Evolutionary conservation across 2,888 invertebrate genomes (phyloP).

Genomic region (Ennomos erosarius): DNA sequence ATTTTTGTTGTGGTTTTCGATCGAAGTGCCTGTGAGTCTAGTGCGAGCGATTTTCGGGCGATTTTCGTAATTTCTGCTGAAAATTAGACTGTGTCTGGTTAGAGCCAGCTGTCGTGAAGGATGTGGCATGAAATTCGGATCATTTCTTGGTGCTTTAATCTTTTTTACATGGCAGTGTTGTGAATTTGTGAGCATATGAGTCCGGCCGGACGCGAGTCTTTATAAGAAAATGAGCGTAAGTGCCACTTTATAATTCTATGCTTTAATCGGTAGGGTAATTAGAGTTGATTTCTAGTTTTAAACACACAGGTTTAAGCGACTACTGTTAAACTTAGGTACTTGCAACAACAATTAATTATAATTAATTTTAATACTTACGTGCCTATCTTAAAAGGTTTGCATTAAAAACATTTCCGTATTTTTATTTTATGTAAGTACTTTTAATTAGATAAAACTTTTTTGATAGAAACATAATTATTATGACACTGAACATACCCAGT

Average conservation of each 20-base stretch:
- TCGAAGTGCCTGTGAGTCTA: not conserved
- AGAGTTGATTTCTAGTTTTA: no score
- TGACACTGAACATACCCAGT: no score
- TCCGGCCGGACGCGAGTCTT: conserved; percentile 28
- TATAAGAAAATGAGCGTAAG: conserved; percentile 72
- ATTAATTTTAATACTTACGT: no score
- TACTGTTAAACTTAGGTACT: no score
- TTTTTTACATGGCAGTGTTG: conserved; percentile 44
- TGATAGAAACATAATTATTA: no score
- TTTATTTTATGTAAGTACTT: no score
- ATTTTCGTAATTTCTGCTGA: conserved; percentile 21
- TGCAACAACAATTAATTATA: no score
- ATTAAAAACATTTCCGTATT: no score
- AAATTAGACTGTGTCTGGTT: conserved; percentile 33
- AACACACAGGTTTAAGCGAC: no score
- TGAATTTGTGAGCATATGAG: conserved; percentile 51
- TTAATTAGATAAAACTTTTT: no score
- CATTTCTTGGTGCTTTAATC: conserved; percentile 35
- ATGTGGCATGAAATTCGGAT: conserved; percentile 38
- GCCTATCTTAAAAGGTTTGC: no score
- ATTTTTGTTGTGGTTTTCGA: not conserved
- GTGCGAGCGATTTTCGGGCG: conserved; percentile 26
- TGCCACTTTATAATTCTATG: conserved; percentile 34
- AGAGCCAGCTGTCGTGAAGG: conserved; percentile 25
- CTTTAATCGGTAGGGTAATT: no score